Evolutionary conservation across 2,113 vertebrate species (phyloP).

Genomic region (Erythrocercus mccallii): DNA sequence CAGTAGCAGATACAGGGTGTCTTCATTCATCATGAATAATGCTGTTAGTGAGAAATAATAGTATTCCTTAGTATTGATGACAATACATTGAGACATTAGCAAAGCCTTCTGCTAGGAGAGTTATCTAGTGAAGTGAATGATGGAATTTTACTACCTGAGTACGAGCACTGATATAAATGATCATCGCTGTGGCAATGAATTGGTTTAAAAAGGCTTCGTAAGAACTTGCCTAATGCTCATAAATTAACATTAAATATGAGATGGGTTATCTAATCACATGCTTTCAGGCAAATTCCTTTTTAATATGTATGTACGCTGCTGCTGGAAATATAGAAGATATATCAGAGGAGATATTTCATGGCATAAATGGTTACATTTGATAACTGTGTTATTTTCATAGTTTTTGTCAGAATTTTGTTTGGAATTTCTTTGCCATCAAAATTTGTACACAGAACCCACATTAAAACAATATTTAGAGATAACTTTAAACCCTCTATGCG

Average conservation of each 20-base stretch:
- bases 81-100: slow-evolving; percentile 28
- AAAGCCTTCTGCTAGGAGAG: slow-evolving; percentile 35
- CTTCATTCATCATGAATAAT: slow-evolving; percentile 44
- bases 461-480: background rate
- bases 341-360: slow-evolving; percentile 32
- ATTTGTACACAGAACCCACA: background rate
- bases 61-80: slow-evolving; percentile 47
- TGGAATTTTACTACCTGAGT: slow-evolving; percentile 63
- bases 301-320: slow-evolving; percentile 51
- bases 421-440: background rate
- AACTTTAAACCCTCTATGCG: background rate
- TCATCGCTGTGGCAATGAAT: slow-evolving; percentile 45
- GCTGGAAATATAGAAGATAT: background rate
- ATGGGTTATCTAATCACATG: slow-evolving; percentile 47
- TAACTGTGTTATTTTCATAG: background rate
- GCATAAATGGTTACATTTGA: background rate
- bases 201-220: slow-evolving; percentile 54
- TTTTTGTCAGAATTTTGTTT: background rate
- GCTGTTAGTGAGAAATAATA: slow-evolving; percentile 50
- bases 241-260: slow-evolving; percentile 68
- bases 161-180: slow-evolving; percentile 50
- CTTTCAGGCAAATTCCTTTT: slow-evolving; percentile 57
- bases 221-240: slow-evolving; percentile 66
- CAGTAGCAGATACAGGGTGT: background rate
- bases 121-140: slow-evolving; percentile 60